Conservation (phyloP, 2,113 vertebrate genomes). For the Chauna torquata region DNA sequence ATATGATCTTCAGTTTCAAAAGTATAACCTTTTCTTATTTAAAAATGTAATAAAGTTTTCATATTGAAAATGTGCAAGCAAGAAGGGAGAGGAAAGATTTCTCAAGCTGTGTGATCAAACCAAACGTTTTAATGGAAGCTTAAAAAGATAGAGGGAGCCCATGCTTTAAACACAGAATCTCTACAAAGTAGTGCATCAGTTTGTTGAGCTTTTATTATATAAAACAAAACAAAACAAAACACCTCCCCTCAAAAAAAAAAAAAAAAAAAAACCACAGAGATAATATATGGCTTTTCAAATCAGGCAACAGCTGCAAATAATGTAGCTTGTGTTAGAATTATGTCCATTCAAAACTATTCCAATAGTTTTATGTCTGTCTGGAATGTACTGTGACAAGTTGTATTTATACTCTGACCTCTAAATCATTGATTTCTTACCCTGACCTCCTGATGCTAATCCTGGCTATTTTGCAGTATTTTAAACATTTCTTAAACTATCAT, state of each 20-base stretch:
- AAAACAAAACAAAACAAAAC: background rate
- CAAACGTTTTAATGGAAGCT: background rate
- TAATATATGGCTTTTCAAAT: background rate
- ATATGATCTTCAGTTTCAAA: background rate
- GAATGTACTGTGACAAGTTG: background rate
- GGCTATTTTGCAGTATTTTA: background rate
- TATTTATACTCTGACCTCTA: background rate
- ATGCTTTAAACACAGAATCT: background rate
- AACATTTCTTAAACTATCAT: background rate
- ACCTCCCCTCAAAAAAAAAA: background rate
- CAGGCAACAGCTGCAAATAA: background rate
- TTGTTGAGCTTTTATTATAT: background rate
- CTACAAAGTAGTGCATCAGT: background rate
- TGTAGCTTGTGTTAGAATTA: background rate
- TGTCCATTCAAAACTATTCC: background rate
- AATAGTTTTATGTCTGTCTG: background rate
- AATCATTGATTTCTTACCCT: background rate
- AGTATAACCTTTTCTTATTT: fast-evolving
- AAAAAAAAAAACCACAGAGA: too few relatives aligned
- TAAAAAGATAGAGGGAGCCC: background rate
- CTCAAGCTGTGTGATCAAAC: background rate
- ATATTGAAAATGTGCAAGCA: background rate
- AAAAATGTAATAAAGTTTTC: background rate
- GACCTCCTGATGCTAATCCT: background rate
- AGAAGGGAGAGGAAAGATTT: background rate